These are phyloP conservation scores for Diadumene lineata DNA, from an alignment of 92 coral and sea anemone species.

Conservation along the genomic window DNA sequence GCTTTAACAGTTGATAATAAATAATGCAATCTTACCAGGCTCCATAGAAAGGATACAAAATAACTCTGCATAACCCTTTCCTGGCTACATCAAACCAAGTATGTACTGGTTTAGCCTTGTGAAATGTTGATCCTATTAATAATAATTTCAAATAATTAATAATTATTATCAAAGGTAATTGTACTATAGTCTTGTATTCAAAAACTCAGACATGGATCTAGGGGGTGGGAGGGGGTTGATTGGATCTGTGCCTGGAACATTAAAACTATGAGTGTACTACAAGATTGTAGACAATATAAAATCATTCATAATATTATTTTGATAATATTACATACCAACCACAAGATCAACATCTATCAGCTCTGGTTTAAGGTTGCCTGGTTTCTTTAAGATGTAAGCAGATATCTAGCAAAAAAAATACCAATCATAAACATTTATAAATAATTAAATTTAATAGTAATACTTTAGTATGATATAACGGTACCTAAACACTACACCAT, in stretches of 20 bases:
- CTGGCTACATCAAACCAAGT: slow-evolving; percentile 87
- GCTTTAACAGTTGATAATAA: background rate
- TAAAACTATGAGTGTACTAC: too few species aligned
- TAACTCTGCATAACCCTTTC: slow-evolving; percentile 73
- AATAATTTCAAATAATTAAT: too few species aligned
- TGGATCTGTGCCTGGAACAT: too few species aligned
- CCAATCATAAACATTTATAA: too few species aligned
- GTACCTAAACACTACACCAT: too few species aligned
- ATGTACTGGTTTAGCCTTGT: slow-evolving; percentile 93
- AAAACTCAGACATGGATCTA: too few species aligned
- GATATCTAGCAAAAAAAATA: slow-evolving; percentile 55
- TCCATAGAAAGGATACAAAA: slow-evolving; percentile 79
- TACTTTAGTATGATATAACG: too few species aligned
- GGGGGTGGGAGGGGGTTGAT: too few species aligned
- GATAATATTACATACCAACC: slow-evolving; percentile 55
- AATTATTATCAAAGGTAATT: too few species aligned
- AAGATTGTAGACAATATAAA: background rate
- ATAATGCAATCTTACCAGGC: slow-evolving; percentile 64
- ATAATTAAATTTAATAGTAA: too few species aligned
- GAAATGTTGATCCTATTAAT: slow-evolving; percentile 87
- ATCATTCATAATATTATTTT: background rate
- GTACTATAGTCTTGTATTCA: too few species aligned
- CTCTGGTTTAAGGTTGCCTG: slow-evolving; percentile 92
- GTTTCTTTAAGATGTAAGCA: slow-evolving; percentile 73
- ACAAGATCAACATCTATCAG: slow-evolving; percentile 95